Evolutionary conservation across 2,113 vertebrate genomes (phyloP).

Genomic region (Salvelinus namaycush): DNA sequence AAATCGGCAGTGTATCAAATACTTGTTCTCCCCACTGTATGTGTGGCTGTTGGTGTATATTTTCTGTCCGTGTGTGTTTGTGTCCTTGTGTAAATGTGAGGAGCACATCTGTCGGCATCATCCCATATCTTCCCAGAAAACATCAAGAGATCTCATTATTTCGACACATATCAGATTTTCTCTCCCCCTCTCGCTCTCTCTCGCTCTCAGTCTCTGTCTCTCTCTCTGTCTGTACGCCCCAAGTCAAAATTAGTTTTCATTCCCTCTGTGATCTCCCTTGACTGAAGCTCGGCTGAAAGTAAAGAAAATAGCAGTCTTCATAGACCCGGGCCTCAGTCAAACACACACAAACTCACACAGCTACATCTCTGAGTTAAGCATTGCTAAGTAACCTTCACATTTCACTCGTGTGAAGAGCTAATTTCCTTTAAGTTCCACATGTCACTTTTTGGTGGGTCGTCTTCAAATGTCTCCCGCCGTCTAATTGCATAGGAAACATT

Average conservation of each 20-base stretch:
- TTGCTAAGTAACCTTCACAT: slow-evolving; percentile 82
- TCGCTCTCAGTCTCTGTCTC: too few relatives aligned
- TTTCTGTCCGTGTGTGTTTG: slow-evolving; percentile 53
- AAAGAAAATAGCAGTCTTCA: slow-evolving; percentile 56
- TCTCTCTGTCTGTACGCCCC: slow-evolving; percentile 55
- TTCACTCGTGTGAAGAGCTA: slow-evolving; percentile 90
- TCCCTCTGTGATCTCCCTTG: slow-evolving; percentile 74
- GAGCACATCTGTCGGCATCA: slow-evolving; percentile 68
- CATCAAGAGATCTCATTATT: slow-evolving; percentile 82
- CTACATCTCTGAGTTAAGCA: slow-evolving; percentile 80
- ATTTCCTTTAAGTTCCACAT: slow-evolving; percentile 95
- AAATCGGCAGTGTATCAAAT: too few relatives aligned
- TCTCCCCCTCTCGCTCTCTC: slow-evolving; percentile 10
- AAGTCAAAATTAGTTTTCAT: slow-evolving; percentile 78
- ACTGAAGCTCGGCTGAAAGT: slow-evolving; percentile 70
- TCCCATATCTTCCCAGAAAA: slow-evolving; percentile 67
- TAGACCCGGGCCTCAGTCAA: slow-evolving; percentile 65
- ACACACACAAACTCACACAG: slow-evolving; percentile 80
- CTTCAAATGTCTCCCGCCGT: slow-evolving; percentile 87
- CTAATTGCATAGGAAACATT: slow-evolving; percentile 88
- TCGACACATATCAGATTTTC: slow-evolving; percentile 68
- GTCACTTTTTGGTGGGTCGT: slow-evolving; percentile 88
- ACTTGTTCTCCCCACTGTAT: background rate
- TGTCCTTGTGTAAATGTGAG: slow-evolving; percentile 64
- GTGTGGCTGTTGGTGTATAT: background rate